phyloP scores from a whole-genome alignment of 1,140 invertebrate genomes.

The Leptinotarsa texana region DNA sequence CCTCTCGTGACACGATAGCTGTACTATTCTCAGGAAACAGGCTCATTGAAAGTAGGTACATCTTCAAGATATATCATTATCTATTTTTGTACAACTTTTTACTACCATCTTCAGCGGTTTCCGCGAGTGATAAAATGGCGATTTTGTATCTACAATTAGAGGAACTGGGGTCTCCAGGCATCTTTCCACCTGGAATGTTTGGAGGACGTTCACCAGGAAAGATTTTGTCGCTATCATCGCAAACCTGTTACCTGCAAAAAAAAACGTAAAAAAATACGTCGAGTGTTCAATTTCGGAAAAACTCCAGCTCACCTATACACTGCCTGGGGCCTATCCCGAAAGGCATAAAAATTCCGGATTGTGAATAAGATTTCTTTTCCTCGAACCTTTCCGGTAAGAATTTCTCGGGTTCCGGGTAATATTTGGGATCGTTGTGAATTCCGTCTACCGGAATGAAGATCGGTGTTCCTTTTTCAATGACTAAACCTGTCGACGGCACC shows the following conservation, averaged over 20 bases:
- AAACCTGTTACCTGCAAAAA: conserved; percentile 46
- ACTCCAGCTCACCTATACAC: conserved; percentile 58
- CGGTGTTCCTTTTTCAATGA: conserved; percentile 53
- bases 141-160: conserved; percentile 34
- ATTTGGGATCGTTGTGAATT: conserved; percentile 57
- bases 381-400: conserved; percentile 71
- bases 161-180: conserved; percentile 32
- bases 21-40: too few relatives aligned
- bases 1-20: too few relatives aligned
- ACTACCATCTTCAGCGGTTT: too few relatives aligned
- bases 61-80: too few relatives aligned
- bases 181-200: conserved; percentile 39
- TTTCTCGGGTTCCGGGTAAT: conserved; percentile 64
- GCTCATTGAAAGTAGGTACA: too few relatives aligned
- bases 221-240: conserved; percentile 42
- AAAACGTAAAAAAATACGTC: too few relatives aligned
- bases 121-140: conserved; percentile 24
- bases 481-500: conserved; percentile 48
- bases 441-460: conserved; percentile 52
- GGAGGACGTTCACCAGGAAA: conserved; percentile 39
- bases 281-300: too few relatives aligned
- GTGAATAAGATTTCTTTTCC: conserved; percentile 36
- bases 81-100: too few relatives aligned
- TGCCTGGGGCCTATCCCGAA: conserved; percentile 66
- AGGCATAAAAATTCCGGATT: conserved; percentile 58